These are phyloP conservation scores for Nannobrachium achirus DNA, from an alignment of 2,113 vertebrate genomes.

Conservation along the genomic window DNA sequence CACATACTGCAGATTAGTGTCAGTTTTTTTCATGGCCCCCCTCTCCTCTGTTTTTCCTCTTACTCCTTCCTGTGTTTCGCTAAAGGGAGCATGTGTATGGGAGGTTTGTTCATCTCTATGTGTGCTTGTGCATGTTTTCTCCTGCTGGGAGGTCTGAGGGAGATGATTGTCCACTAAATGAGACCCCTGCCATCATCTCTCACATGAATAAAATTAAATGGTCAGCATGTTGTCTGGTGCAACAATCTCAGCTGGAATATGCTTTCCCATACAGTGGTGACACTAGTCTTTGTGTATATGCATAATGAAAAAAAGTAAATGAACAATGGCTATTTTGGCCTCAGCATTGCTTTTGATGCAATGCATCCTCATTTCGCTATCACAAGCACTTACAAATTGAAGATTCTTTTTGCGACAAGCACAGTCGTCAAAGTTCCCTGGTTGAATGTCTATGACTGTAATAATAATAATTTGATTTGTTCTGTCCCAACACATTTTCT, in stretches of 20 bases:
- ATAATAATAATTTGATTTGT: no score
- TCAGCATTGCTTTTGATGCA: no score
- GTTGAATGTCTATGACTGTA: no score
- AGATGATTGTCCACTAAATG: constrained; percentile 31
- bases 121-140: constrained; percentile 41
- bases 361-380: no score
- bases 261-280: constrained; percentile 3
- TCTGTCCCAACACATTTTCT: no score
- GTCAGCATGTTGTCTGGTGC: constrained; percentile 35
- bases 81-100: constrained; percentile 41
- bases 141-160: constrained; percentile 32
- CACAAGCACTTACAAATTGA: no score
- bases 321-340: no score
- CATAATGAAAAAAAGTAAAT: neutral
- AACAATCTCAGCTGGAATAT: constrained; percentile 29
- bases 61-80: constrained; percentile 45
- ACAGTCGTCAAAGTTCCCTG: no score
- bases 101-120: constrained; percentile 38
- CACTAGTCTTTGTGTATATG: constrained; percentile 7
- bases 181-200: constrained; percentile 36
- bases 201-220: constrained; percentile 64
- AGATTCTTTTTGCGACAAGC: no score
- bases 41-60: neutral
- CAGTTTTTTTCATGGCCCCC: constrained; percentile 8
- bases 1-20: no score